phyloP scores from a whole-genome alignment of 92 coral and sea anemone species.

The Plumapathes pennacea region DNA sequence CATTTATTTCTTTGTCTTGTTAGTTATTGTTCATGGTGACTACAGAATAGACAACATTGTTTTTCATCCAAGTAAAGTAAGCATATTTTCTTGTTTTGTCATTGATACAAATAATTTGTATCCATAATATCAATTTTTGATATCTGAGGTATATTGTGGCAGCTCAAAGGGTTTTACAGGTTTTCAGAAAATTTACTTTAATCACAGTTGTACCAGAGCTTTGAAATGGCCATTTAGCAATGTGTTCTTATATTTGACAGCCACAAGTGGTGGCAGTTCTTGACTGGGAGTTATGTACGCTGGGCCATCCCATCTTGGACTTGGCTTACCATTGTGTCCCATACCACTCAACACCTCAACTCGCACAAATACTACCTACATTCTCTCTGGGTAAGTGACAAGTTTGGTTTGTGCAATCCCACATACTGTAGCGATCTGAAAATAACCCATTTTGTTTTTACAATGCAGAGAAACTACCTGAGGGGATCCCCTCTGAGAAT shows the following conservation, averaged over 20 bases:
- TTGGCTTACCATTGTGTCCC: constrained; percentile 70
- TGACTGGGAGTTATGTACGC: constrained; percentile 95
- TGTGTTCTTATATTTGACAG: constrained; percentile 24
- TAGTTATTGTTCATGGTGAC: constrained; percentile 92
- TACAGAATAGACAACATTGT: constrained; percentile 81
- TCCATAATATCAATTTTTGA: too few species aligned
- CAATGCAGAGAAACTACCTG: constrained; percentile 5
- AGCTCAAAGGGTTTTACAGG: not conserved
- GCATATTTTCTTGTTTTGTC: not conserved
- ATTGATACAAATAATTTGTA: not conserved
- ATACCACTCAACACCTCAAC: constrained; percentile 69
- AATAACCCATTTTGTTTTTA: too few species aligned
- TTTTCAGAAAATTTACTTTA: not conserved
- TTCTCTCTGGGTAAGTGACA: constrained; percentile 30
- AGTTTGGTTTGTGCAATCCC: too few species aligned
- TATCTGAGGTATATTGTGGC: too few species aligned
- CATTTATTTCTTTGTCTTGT: not conserved
- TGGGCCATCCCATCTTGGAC: constrained; percentile 89
- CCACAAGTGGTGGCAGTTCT: constrained; percentile 76
- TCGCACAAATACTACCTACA: constrained; percentile 7
- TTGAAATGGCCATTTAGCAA: not conserved
- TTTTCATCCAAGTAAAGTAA: constrained; percentile 81
- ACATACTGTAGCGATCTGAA: not conserved
- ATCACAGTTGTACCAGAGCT: not conserved
- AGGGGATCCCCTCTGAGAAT: constrained; percentile 65